Conservation (phyloP, 2,113 vertebrate genomes). For the Lepus americanus region DNA sequence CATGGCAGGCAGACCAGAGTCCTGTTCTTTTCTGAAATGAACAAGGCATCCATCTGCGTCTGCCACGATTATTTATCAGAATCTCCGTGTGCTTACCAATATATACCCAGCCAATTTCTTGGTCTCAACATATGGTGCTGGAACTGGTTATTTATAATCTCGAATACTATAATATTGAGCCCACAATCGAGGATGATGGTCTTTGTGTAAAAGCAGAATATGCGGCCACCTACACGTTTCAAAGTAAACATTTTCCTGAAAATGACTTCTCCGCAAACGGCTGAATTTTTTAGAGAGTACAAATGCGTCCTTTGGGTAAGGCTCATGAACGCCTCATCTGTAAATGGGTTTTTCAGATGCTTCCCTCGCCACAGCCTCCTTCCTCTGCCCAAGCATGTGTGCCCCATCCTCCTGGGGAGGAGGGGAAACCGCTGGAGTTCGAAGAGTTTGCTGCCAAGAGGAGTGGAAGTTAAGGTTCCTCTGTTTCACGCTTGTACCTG, state of each 20-base stretch:
- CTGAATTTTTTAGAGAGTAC: conserved; percentile 1
- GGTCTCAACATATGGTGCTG: conserved; percentile 36
- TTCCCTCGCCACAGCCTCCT: conserved; percentile 41
- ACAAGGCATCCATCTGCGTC: conserved; percentile 41
- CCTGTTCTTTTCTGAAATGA: conserved; percentile 59
- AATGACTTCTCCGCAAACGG: conserved; percentile 59
- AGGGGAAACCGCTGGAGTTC: conserved; percentile 1
- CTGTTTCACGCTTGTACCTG: not conserved
- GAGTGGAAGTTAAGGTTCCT: not conserved
- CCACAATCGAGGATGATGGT: not conserved
- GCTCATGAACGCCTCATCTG: conserved; percentile 53
- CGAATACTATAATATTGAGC: conserved; percentile 46
- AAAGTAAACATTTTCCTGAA: conserved; percentile 62
- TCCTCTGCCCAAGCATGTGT: conserved; percentile 21
- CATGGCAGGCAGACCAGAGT: not conserved
- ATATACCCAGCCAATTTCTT: conserved; percentile 38
- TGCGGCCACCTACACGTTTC: conserved; percentile 65
- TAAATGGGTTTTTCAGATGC: conserved; percentile 78
- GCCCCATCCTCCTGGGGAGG: conserved; percentile 36
- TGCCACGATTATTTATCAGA: conserved; percentile 39
- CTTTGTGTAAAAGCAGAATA: conserved; percentile 17
- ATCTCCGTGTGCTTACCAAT: conserved; percentile 47
- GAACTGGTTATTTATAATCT: conserved; percentile 63
- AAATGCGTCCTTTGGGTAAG: conserved; percentile 52
- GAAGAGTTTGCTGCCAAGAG: not conserved